Base-by-base conservation (phyloP, 2,888 invertebrate species). In the Nemotelus nigrinus region DNA sequence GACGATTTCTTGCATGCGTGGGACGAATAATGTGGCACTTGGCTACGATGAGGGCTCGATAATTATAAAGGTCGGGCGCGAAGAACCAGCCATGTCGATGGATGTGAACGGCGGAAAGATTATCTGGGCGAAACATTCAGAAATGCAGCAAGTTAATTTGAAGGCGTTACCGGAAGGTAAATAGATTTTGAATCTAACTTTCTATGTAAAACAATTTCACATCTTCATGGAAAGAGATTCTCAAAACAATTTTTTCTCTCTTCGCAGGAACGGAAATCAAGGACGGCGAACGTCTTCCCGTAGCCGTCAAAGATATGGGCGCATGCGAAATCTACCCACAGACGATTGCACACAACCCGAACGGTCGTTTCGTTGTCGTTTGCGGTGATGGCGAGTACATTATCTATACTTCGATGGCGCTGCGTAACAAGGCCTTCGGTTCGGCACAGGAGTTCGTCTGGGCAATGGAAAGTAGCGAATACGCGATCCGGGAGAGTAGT, bases 331-430 rank as follows among this genome's bases (percentile, higher is more conserved):
- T 99, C 80, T 99, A 99, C 86, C 99, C 99, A 0, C 99, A 99
- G 86, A 98, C 96, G 0, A 96, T 99, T 80, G 95, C 96, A 47
- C 99, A 99, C 87, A 99, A 99, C 88, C 98, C 99, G 0, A 99
- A 99, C 86, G 99, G 99, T 25, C 92, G 96, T 47, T 92, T 93
- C 81, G 90, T 91, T 3, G 99, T 98, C 0, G 99, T 99, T 2
- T 99, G 99, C 85, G 99, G 99, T 2, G 99, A 99, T 87, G 99
- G 99, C 10, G 99, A 99, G 86, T 99, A 98, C 87, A 99, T 99
- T 70, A 99, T 99, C 83, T 99, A 99, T 89, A 99, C 99, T 0
- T 97, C 99, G 0, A 98, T 99, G 98, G 99, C 99, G 0, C 89
- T 99, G 80, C 90, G 99, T 75, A 99, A 99, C 87, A 99, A 99